phyloP scores from a whole-genome alignment of 2,113 vertebrate species.

The Synodontis membranacea region DNA sequence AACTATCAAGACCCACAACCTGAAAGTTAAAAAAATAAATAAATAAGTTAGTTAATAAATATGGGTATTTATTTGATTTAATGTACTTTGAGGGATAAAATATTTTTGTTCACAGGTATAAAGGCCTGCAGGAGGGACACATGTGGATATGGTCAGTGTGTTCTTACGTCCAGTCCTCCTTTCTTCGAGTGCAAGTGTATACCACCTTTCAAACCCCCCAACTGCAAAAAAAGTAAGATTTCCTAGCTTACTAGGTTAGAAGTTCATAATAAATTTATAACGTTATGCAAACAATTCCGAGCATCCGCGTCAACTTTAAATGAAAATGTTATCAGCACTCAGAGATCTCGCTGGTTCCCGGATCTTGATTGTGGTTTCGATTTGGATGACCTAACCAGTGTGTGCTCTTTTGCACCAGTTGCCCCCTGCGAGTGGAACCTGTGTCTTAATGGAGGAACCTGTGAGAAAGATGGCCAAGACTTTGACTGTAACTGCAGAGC shows the following conservation, averaged over 20 bases:
- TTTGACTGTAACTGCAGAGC: constrained; percentile 68
- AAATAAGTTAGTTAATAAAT: background rate
- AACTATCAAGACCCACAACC: background rate
- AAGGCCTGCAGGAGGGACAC: constrained; percentile 54
- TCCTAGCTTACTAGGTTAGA: too few relatives aligned
- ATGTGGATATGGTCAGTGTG: constrained; percentile 72
- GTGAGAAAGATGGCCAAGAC: constrained; percentile 58
- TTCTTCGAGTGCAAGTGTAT: constrained; percentile 75
- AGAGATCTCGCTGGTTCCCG: background rate
- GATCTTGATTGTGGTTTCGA: background rate
- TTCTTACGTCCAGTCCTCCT: constrained; percentile 63
- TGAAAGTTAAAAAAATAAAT: background rate
- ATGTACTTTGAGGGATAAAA: background rate
- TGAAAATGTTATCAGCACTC: too few relatives aligned
- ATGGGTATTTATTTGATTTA: too few relatives aligned
- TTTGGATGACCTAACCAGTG: background rate
- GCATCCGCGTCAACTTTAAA: background rate
- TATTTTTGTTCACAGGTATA: constrained; percentile 54
- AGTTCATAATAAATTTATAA: too few relatives aligned
- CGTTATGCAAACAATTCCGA: background rate
- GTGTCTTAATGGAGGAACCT: constrained; percentile 70
- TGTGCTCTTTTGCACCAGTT: constrained; percentile 52
- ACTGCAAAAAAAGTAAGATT: constrained; percentile 64
- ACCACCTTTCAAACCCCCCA: constrained; percentile 67
- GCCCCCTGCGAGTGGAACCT: constrained; percentile 65